Conservation (phyloP, 2,888 invertebrate genomes). For the Tubulanus polymorphus region DNA sequence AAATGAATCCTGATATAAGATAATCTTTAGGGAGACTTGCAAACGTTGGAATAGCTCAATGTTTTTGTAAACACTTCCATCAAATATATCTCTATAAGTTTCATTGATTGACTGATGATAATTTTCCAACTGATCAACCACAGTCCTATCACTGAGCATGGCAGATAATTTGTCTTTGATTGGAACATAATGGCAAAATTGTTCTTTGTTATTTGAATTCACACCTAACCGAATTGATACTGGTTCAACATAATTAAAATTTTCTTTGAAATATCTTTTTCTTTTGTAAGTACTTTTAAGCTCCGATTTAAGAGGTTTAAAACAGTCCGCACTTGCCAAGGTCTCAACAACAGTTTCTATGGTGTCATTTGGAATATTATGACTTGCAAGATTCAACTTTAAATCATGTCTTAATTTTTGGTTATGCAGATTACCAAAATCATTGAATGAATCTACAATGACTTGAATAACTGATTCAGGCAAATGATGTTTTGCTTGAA, state of each 20-base stretch:
- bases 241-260: conserved; percentile 6
- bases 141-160: background rate
- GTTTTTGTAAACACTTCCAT: conserved; percentile 13
- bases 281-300: conserved; percentile 9
- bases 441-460: background rate
- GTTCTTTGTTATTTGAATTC: background rate
- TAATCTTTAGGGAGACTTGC: conserved; percentile 3
- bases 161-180: conserved; percentile 1
- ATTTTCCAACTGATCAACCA: background rate
- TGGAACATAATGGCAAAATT: conserved; percentile 12
- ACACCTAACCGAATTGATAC: conserved; percentile 8
- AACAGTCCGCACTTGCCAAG: too few relatives aligned
- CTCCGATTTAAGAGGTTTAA: background rate
- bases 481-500: background rate
- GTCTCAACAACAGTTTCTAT: background rate
- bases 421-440: background rate
- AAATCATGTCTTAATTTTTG: background rate
- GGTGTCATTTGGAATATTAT: background rate
- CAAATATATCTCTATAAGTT: conserved; percentile 5
- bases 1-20: conserved; percentile 20
- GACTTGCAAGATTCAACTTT: background rate
- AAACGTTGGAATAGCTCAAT: background rate
- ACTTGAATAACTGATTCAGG: background rate
- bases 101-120: background rate
- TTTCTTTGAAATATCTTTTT: conserved; percentile 6